Conservation (phyloP, 2,113 vertebrate species). For the Rhea americana region DNA sequence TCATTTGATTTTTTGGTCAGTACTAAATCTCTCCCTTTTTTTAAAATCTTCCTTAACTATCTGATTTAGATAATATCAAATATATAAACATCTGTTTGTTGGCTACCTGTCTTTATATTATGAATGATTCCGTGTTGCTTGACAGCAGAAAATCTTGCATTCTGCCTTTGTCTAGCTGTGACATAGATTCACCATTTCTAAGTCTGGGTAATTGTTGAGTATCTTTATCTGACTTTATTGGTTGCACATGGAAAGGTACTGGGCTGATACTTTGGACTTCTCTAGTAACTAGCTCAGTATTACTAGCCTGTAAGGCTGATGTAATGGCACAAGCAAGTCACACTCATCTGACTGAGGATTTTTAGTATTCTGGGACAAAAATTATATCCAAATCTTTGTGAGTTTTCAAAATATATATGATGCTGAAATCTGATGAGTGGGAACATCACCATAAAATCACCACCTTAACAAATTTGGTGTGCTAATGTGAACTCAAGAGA, state of each 20-base stretch:
- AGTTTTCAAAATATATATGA: not conserved
- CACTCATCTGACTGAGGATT: not conserved
- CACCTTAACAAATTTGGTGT: not conserved
- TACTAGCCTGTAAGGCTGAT: not conserved
- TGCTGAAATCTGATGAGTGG: not conserved
- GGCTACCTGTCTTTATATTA: not conserved
- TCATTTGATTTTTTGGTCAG: too few species aligned
- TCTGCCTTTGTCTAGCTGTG: not conserved
- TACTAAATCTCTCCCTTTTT: too few species aligned
- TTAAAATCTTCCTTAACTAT: too few species aligned
- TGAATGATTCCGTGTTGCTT: not conserved
- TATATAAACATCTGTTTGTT: not conserved
- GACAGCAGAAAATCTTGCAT: not conserved
- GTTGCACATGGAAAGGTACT: rapidly evolving
- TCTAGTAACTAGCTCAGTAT: not conserved
- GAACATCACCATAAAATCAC: not conserved
- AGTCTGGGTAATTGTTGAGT: not conserved
- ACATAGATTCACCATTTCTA: not conserved
- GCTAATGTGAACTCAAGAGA: not conserved
- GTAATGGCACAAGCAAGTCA: not conserved
- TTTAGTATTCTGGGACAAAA: not conserved
- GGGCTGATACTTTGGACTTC: not conserved
- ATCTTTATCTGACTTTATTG: not conserved
- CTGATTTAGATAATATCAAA: not conserved
- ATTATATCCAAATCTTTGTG: not conserved